Percentiles rank a stretch among this genome's conserved stretches.
These are phyloP conservation scores for Dreissena polymorpha DNA, from an alignment of 1,140 invertebrate genomes.

Conservation along the genomic window DNA sequence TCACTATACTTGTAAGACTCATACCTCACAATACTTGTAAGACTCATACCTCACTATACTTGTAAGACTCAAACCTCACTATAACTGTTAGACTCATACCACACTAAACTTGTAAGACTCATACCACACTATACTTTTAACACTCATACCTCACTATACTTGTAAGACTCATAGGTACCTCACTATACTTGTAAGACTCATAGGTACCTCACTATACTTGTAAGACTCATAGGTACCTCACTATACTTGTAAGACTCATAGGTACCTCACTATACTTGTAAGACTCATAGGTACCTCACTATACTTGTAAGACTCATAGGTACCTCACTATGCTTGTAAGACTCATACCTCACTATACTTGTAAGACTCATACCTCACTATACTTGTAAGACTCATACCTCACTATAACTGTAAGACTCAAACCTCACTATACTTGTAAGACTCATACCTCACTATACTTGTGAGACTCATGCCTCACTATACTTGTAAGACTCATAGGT, in stretches of 20 bases:
- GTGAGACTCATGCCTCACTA: constrained; percentile 62
- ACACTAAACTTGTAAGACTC: no score
- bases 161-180: constrained; percentile 72
- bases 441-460: constrained; percentile 72
- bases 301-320: constrained; percentile 70
- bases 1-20: no score
- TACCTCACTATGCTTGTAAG: no score
- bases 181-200: constrained; percentile 71
- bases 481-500: no score
- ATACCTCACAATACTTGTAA: constrained; percentile 75
- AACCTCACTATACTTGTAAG: neutral
- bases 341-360: constrained; percentile 72
- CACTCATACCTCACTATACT: constrained; percentile 14
- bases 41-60: constrained; percentile 17
- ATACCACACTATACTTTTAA: constrained; percentile 75
- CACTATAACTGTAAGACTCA: constrained; percentile 71
- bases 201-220: neutral
- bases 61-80: no score
- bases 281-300: constrained; percentile 71
- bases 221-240: constrained; percentile 73
- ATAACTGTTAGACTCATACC: constrained; percentile 67
- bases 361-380: constrained; percentile 62
- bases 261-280: no score
- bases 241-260: constrained; percentile 69
- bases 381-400: no score